Evolutionary conservation across 2,888 invertebrate species (phyloP), one percentile per base, ranked within the genome.

Genomic region (Amiota communis): DNA sequence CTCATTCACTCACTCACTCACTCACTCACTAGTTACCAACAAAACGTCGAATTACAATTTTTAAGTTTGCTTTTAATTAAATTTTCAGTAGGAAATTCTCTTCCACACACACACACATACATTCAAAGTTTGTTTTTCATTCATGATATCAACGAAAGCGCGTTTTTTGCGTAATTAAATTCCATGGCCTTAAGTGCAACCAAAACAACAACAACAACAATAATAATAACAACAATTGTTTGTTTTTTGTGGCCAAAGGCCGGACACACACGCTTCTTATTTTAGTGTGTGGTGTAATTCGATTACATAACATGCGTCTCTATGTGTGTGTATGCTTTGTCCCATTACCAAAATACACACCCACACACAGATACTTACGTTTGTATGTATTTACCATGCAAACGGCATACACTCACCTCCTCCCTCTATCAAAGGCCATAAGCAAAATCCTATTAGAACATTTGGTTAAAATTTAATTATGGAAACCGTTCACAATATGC

Each of bases 171-270:
- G 77, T 83, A 83, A 83, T 83, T 83, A 85, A 85, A 85, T 83
- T 83, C 83, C 81, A 79, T 80, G 75, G 78, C 81, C 78, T 83
- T 78, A 82, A 80, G 80, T 81, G 78, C 76, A 81, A 79, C 79
- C 76, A 12, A 9, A 53, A 53, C 8, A 53, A 10, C 53, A 53
- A 13, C 53, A 53, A 53, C 53, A 12, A n/a, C 53, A 53, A 53
- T 53, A 53, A 53, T 1, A 53, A 13, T 10, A 53, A 53, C 15
- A 53, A 79, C 76, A 77, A 82, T 85, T 36, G 36, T 36, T 36
- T 36, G 8, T 36, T 6, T 36, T 36, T 4, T 36, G 6, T 36
- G 36, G 36, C 36, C 36, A 36, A 36, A 36, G 36, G 36, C 36
- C 36, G 36, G 36, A 36, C 36, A 36, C 36, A 36, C 36, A 6